Evolutionary conservation across 2,888 invertebrate genomes (phyloP), one percentile per base, ranked within the genome.

Genomic region (Scrobipalpa atriplicella): DNA sequence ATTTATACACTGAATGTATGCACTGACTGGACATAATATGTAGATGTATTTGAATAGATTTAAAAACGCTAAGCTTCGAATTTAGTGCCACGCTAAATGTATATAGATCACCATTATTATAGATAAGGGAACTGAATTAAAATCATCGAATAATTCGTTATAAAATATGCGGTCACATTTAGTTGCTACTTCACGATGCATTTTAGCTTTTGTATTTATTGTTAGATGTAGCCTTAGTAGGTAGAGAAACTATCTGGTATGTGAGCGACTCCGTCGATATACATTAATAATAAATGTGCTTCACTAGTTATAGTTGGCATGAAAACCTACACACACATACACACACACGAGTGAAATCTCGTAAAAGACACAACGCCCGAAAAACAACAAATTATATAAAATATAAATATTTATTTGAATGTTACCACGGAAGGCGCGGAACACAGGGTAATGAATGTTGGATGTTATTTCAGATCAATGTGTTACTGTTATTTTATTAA

Each of bases 191-290:
- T 70, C 73, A 75, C 71, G 36, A 62, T 79, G 71, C 72, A 70
- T 70, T 79, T 77, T 73, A 72, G 78, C 74, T 84, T 75, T 72
- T 84, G 81, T 85, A 80, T 66, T 80, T 82, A 78, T 72, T 75
- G 71, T 78, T 79, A 80, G 81, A 69, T 69, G 71, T 85, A 84
- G 77, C 74, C 66, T 70, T 56, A 64, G 56, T 18, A 56, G 51
- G 38, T 64, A 64, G 56, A 63, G 19, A 56, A 58, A 56, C 38
- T 64, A 86, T 90, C 92, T 91, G 92, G 92, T 92, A 92, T 92
- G 92, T 92, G 92, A 92, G 92, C 92, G 76, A 88, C 85, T 80
- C 80, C 85, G 85, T 83, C 79, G 80, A 58, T 56, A 36, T 58
- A 58, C 38, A 58, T 36, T 8, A 58, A 64, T 64, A 65, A 72